Base-by-base conservation (phyloP, 2,113 vertebrate species). In the Narcine bancroftii region DNA sequence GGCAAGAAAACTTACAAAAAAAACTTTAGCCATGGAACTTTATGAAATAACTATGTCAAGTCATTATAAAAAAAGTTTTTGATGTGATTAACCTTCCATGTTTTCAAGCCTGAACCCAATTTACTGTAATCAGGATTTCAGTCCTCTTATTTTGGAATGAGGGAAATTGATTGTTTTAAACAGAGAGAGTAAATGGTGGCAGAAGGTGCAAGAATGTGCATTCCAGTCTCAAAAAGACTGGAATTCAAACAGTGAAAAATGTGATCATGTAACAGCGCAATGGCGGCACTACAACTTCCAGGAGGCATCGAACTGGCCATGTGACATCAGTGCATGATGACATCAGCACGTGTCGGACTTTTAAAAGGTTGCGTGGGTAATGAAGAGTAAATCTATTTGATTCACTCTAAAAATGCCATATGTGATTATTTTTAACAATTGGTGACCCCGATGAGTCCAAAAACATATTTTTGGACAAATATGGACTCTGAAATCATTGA, bases 221-320 rank as follows among this genome's bases (percentile, higher is more conserved):
- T 4, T 26, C n/a, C n/a, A n/a, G n/a, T n/a, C 6, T 91, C 92
- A 95, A 94, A 94, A 94, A 95, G 94, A 94, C 83, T 77, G 93
- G 93, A 89, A 95, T 94, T 93, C 93, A 94, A 95, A 95, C 94
- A 96, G 95, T 95, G 95, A 96, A 96, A 96, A 94, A 95, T 93
- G 94, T 95, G 96, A 96, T 95, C 93, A n/a, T n/a, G n/a, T n/a
- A n/a, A n/a, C n/a, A n/a, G n/a, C n/a, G n/a, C n/a, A n/a, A n/a
- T n/a, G n/a, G n/a, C n/a, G n/a, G n/a, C n/a, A n/a, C n/a, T n/a
- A n/a, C n/a, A n/a, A n/a, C n/a, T n/a, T n/a, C n/a, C n/a, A n/a
- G n/a, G n/a, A n/a, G n/a, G n/a, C n/a, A n/a, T n/a, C n/a, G n/a
- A n/a, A n/a, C n/a, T n/a, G n/a, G n/a, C n/a, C n/a, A n/a, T n/a